Base-by-base conservation (phyloP, 2,888 invertebrate genomes). In the Lottia scabra region DNA sequence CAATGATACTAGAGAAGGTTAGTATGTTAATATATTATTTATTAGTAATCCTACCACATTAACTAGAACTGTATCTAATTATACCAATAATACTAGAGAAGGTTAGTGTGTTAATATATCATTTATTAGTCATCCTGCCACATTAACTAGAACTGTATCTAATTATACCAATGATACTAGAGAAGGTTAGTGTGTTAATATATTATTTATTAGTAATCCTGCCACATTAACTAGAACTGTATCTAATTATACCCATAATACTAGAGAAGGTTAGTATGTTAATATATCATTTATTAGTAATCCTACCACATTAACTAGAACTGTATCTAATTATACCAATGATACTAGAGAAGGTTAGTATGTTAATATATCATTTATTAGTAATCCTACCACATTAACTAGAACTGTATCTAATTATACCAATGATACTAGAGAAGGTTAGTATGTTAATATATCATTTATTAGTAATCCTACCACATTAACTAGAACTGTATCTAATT, bases 391-490 rank as follows among this genome's bases (percentile, higher is more conserved):
- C 1, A 71, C 79, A 12, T 74, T 85, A 43, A 79, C 83, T 4
- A 76, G 86, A 23, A 84, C 84, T 66, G 78, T 83, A 19, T 85
- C 86, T 15, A 80, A 84, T 72, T 76, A 75, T 70, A 75, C 80
- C 6, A 80, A 80, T 56, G 72, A 75, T 19, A 76, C 77, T 63
- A 81, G 77, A 74, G 70, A 75, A 72, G 80, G 79, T 80, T 27
- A n/a, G 38, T 66, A 87, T 68, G 87, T 88, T 13, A 87, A 81
- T 77, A 87, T 87, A 38, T 78, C 80, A 4, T 81, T 81, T 13
- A 78, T 71, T n/a, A 65, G 68, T 26, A 43, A 73, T 26, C 73
- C 72, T 19, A 75, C 79, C 1, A 71, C 79, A 12, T 74, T 85
- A 43, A 79, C 83, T 4, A 76, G 86, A 23, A 84, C 84, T 66